Percentiles rank a stretch among this genome's conserved stretches.
These are phyloP conservation scores for Delphinus delphis DNA, from an alignment of 2,113 vertebrate genomes.

Conservation along the genomic window DNA sequence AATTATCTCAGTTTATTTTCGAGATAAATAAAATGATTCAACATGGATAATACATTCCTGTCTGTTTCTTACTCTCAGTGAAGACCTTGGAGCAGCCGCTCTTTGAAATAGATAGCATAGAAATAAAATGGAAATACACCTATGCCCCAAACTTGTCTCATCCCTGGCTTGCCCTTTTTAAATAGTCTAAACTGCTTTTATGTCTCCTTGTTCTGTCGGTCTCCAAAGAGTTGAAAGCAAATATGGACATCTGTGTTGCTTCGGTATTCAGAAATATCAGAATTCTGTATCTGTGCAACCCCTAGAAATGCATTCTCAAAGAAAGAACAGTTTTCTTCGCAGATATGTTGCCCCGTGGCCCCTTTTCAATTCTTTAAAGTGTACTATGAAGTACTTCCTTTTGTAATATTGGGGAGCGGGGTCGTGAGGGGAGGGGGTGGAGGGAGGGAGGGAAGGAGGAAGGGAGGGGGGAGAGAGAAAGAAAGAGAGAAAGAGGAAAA, in stretches of 20 bases:
- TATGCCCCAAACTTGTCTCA: background rate
- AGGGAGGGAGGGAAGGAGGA: background rate
- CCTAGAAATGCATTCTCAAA: conserved; percentile 9
- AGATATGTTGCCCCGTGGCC: background rate
- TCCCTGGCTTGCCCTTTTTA: background rate
- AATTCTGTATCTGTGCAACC: background rate
- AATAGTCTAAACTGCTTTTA: background rate
- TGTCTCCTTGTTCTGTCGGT: background rate
- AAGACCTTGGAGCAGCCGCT: background rate
- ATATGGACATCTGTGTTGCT: background rate
- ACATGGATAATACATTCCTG: background rate
- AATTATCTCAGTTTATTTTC: background rate
- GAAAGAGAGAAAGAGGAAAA: background rate
- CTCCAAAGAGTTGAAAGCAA: background rate
- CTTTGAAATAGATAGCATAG: background rate
- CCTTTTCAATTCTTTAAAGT: conserved; percentile 6
- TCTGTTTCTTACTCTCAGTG: background rate
- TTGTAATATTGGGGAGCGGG: background rate
- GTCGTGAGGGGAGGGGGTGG: background rate
- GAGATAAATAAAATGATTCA: background rate
- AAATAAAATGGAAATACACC: background rate
- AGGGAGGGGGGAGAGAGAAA: background rate
- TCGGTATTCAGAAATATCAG: background rate
- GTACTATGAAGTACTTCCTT: background rate
- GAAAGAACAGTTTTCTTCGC: background rate